Evolutionary conservation across 2,888 invertebrate genomes (phyloP), one percentile per base, ranked within the genome.

Genomic region (Ctena decussata): DNA sequence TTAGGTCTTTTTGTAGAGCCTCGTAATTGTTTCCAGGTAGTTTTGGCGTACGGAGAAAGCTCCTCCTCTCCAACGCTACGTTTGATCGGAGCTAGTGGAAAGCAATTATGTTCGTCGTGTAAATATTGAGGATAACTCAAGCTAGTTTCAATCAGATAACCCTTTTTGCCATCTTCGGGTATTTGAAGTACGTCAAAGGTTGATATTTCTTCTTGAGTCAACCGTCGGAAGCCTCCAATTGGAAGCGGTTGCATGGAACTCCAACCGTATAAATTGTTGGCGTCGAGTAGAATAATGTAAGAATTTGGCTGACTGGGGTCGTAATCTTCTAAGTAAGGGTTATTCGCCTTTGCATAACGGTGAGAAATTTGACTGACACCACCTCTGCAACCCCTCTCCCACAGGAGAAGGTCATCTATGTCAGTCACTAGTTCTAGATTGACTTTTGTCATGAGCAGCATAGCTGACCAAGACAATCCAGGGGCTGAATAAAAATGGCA

Each of bases 61-160:
- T 65, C 35, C 6, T 65, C 65, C 8, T 65, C 35, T 18, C 11
- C 5, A 5, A 65, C 21, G 35, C 35, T 21, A 2, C 35, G 11
- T n/a, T 35, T 65, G 5, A 30, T 35, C 11, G 65, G 65, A 2
- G 65, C 65, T 3, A 94, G 80, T 12, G 95, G 94, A 77, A 93
- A 93, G 82, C 94, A 93, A 83, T 93, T 91, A 71, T 94, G 96
- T 1, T 65, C 44, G 37, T 94, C 92, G 82, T 96, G 96, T 44
- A 95, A 75, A 6, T 92, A 76, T 27, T 89, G n/a, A 1, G 96
- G 95, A 89, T 96, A 96, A 49, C 94, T 91, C 44, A 96, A 79
- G 85, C 96, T 96, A 12, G 96, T 95, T 87, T 96, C 95, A 3
- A 96, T 87, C 57, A 96, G 93, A 80, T 94, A 95, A 0, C 95